Conservation (phyloP, 2,888 invertebrate species). For the Drosophila mimetica region DNA sequence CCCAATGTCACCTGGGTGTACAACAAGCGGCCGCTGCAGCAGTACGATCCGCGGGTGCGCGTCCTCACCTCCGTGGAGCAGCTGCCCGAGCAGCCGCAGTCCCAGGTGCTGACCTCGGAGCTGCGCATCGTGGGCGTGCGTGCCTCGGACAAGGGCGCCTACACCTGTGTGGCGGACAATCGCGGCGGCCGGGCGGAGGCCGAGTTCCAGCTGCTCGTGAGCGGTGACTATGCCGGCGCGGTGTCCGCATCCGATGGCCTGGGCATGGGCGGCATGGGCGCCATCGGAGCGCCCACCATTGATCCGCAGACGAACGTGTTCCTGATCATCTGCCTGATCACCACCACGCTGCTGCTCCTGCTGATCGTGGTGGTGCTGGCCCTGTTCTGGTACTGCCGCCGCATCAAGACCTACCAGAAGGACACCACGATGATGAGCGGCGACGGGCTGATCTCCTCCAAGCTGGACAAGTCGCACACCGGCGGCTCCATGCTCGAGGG, state of each 20-base stretch:
- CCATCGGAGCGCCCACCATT: constrained; percentile 81
- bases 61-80: constrained; percentile 80
- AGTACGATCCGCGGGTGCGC: constrained; percentile 78
- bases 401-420: constrained; percentile 86
- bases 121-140: constrained; percentile 88
- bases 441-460: constrained; percentile 83
- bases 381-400: constrained; percentile 86
- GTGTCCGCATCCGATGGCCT: constrained; percentile 82
- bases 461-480: constrained; percentile 86
- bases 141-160: constrained; percentile 89
- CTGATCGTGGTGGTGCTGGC: constrained; percentile 86
- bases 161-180: constrained; percentile 92
- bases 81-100: constrained; percentile 42
- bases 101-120: constrained; percentile 83
- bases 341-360: constrained; percentile 86
- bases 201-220: constrained; percentile 88
- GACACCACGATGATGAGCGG: constrained; percentile 84
- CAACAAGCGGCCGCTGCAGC: constrained; percentile 80
- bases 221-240: constrained; percentile 80
- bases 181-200: constrained; percentile 91
- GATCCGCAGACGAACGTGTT: constrained; percentile 85
- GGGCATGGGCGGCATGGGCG: constrained; percentile 74
- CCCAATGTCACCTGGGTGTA: constrained; percentile 90
- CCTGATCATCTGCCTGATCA: constrained; percentile 85
- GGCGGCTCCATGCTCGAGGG: constrained; percentile 90